Conservation (phyloP, 2,797 vertebrate genomes). For the Myripristis jacobus region DNA sequence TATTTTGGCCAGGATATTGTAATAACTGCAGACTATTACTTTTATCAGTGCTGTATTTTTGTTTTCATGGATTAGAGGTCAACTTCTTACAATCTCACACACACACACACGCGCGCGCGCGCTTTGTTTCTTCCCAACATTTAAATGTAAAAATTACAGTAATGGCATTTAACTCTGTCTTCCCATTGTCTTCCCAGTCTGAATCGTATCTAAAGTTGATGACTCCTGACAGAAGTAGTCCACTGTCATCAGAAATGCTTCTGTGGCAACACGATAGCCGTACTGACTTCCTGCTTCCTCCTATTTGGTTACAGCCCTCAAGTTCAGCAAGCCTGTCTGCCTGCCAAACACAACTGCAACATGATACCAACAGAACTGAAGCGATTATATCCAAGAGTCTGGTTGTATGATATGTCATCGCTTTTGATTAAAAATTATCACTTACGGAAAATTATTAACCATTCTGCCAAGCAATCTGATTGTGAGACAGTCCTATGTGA, state of each 20-base stretch:
- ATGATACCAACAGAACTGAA: neutral
- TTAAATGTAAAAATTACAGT: neutral
- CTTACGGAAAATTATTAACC: no score
- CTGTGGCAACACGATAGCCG: constrained; percentile 40
- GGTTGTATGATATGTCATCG: neutral
- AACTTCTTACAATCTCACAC: neutral
- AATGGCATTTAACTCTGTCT: neutral
- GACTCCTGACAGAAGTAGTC: constrained; percentile 55
- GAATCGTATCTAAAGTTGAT: constrained; percentile 32
- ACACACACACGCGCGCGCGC: no score
- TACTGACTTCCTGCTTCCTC: constrained; percentile 21
- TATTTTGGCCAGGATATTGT: no score
- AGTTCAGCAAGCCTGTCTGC: neutral
- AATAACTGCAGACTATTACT: no score
- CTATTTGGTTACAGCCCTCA: constrained; percentile 21
- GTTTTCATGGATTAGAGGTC: neutral
- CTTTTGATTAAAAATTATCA: neutral
- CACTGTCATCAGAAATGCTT: constrained; percentile 20
- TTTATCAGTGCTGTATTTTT: neutral
- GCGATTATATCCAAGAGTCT: neutral
- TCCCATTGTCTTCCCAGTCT: neutral
- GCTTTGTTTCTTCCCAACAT: neutral
- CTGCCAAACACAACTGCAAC: constrained; percentile 9
- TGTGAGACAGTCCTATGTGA: neutral
- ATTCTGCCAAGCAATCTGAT: neutral